Evolutionary conservation across 2,113 vertebrate genomes (phyloP), one percentile per base, ranked within the genome.

Genomic region (Prolemur simus): DNA sequence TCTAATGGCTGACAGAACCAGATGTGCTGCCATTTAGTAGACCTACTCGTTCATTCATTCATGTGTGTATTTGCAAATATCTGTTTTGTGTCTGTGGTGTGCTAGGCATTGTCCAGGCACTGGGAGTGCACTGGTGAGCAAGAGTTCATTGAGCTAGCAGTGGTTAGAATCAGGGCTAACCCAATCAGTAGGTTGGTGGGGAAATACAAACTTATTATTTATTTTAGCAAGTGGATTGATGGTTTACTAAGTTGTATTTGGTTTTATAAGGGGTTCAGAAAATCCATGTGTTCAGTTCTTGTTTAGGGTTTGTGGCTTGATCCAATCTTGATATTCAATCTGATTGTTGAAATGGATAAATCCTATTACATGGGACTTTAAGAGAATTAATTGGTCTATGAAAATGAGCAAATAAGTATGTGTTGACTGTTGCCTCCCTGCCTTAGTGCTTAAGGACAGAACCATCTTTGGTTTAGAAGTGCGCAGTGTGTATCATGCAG

Each of bases 281-380:
- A 82, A 73, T 90, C 60, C n/a, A 27, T 23, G 60, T 71, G 60
- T 68, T 87, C 60, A 78, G 88, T 94, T 86, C 89, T 83, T 45
- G 34, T 93, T 34, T 58, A 88, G 39, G 6, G 37, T 63, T 76
- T 95, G 66, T 68, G 80, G 32, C 66, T 89, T 76, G 68, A 89
- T 68, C 64, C 34, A 80, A 84, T 69, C 78, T 83, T 78, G 39
- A 56, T 21, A 13, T 82, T 82, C 42, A 49, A 6, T 37, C 32
- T 17, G 69, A 23, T 77, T 81, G 27, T 82, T 63, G 52, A 96
- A 89, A 29, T 37, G 60, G 64, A 32, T 74, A 39, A 85, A 89
- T 52, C 58, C n/a, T 20, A 15, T 74, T 71, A 42, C 1, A 0
- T 93, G 60, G 58, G 71, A 77, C 68, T 73, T 56, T 27, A 63